Evolutionary conservation across 2,797 vertebrate species (phyloP).

Genomic region (Myripristis jacobus): DNA sequence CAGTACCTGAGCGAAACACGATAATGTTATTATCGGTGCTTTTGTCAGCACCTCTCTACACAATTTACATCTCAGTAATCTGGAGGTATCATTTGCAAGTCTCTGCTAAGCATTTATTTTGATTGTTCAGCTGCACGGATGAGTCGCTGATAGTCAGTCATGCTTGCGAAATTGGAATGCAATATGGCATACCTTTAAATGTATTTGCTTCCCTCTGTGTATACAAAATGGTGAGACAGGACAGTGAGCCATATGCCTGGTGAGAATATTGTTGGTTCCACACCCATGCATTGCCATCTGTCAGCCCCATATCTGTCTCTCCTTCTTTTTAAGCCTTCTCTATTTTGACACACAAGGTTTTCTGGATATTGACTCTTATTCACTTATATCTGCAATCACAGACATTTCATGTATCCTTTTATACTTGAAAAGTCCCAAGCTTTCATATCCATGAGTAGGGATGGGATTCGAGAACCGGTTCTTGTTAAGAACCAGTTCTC

Average conservation of each 20-base stretch:
- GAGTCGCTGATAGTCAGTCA: conserved; percentile 28
- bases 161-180: conserved; percentile 36
- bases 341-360: too few species aligned
- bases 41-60: too few species aligned
- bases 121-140: conserved; percentile 5
- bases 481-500: too few species aligned
- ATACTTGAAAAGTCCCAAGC: too few species aligned
- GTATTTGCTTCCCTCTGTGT: conserved; percentile 48
- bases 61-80: background rate
- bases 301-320: background rate
- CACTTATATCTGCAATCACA: too few species aligned
- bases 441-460: too few species aligned
- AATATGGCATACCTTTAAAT: conserved; percentile 46
- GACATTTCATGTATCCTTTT: too few species aligned
- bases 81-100: background rate
- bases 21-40: background rate
- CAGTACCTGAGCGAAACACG: background rate
- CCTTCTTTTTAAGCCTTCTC: background rate
- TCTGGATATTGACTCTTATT: too few species aligned
- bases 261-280: conserved; percentile 37
- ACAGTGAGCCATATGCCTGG: conserved; percentile 40
- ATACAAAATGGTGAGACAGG: conserved; percentile 35
- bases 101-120: background rate
- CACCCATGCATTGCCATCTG: conserved; percentile 40
- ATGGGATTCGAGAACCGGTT: too few species aligned